phyloP scores from a whole-genome alignment of 2,888 invertebrate species.

The Myathropa florea region DNA sequence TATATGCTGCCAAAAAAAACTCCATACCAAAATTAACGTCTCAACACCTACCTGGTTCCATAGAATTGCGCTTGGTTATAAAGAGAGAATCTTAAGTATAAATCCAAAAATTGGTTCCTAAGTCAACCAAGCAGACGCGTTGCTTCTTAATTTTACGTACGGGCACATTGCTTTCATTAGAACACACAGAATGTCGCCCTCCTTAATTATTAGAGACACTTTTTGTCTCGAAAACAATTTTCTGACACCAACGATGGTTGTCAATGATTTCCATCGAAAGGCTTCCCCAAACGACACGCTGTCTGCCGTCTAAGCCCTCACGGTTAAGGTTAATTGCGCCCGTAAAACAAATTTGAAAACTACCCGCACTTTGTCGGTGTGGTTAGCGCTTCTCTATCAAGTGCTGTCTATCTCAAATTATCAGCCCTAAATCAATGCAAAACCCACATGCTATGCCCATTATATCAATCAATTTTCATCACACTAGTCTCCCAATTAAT shows the following conservation, averaged over 20 bases:
- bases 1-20: too few species aligned
- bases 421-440: not conserved
- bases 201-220: too few species aligned
- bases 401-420: not conserved
- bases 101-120: too few species aligned
- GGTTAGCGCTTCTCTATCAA: not conserved
- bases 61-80: too few species aligned
- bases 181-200: too few species aligned
- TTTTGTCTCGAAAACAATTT: too few species aligned
- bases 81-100: too few species aligned
- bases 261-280: not conserved
- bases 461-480: not conserved
- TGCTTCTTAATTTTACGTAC: too few species aligned
- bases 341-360: not conserved
- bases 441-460: not conserved
- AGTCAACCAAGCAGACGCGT: too few species aligned
- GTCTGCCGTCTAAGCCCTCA: not conserved
- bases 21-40: too few species aligned
- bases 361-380: not conserved
- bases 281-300: not conserved
- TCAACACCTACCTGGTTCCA: too few species aligned
- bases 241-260: not conserved
- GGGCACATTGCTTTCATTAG: too few species aligned
- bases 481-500: not conserved
- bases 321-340: not conserved